A percentile compares a stretch with the other conserved stretches of the same genome.
Conservation (phyloP, 2,888 invertebrate species). For the Rhimphoctona megacephalus region DNA sequence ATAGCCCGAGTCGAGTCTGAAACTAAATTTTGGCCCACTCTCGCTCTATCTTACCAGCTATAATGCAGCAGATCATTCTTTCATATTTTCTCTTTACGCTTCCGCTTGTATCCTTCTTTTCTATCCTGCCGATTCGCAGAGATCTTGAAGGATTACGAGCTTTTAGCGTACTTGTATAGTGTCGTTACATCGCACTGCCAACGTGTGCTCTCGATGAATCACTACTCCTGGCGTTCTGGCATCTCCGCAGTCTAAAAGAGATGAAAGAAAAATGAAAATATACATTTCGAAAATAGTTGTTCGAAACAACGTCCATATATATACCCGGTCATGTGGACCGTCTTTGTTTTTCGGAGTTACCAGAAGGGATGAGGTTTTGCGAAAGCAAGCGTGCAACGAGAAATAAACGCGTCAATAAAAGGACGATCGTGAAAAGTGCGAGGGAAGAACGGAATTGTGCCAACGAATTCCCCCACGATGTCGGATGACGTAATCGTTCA, state of each 20-base stretch:
- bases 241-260: conserved; percentile 9
- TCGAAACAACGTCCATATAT: background rate
- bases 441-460: conserved; percentile 1
- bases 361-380: background rate
- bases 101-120: conserved; percentile 6
- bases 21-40: conserved; percentile 61
- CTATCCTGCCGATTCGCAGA: conserved; percentile 7
- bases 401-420: background rate
- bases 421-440: conserved; percentile 10
- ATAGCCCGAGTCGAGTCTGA: conserved; percentile 34
- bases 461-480: conserved; percentile 46
- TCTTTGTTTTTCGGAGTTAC: background rate
- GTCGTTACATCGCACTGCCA: conserved; percentile 49
- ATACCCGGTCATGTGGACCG: background rate
- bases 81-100: conserved; percentile 9
- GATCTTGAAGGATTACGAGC: conserved; percentile 61
- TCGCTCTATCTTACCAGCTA: conserved; percentile 45
- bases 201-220: conserved; percentile 52
- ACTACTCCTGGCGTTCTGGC: conserved; percentile 4
- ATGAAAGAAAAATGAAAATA: background rate
- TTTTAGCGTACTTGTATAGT: conserved; percentile 14
- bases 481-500: conserved; percentile 67
- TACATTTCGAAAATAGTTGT: background rate
- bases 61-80: conserved; percentile 45
- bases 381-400: background rate